Base-by-base conservation (phyloP, 2,888 invertebrate species). In the Disparrhopalites patrizii region DNA sequence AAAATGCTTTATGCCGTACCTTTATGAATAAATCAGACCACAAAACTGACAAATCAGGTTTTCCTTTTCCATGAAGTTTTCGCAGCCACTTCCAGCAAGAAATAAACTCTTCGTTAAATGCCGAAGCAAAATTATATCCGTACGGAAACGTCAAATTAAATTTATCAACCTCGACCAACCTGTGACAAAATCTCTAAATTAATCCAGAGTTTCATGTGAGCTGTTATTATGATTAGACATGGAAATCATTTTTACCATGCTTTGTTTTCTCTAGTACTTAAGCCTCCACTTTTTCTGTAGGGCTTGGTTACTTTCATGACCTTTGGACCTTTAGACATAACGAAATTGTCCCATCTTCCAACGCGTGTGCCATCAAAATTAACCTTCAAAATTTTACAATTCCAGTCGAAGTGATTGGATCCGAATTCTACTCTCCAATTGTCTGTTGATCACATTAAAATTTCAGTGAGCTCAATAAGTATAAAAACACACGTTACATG, bases 51-150 rank as follows among this genome's bases (percentile, higher is more conserved):
- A 87, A 86, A 62, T 86, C 84, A 0, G 81, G 79, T 0, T 87
- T 88, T 0, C 87, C 84, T 57, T 84, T 85, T 77, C 85, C 79
- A 78, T 96, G 95, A 13, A 93, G 84, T 68, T 89, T 80, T 79
- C 94, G 95, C 62, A 97, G 79, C 98, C 98, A 99, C 79, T 96
- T 98, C 77, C 91, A 86, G 31, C 93, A 83, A 1, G 92, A 91
- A n/a, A 96, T 85, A 67, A 92, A 86, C 77, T 93, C 91, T 71
- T 91, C 91, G 77, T 91, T 91, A 66, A 93, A 87, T 0, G 93
- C 91, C 68, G 90, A 89, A 18, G 92, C 90, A 78, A 91, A 94
- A 61, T 89, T 85, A 77, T 93, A 93, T 76, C 90, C 87, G 80
- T 93, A 89, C 0, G 94, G 94, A 77, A 93, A 94, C 3, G 76